Base-by-base conservation (phyloP, 2,113 vertebrate species). In the Xenopus borealis region DNA sequence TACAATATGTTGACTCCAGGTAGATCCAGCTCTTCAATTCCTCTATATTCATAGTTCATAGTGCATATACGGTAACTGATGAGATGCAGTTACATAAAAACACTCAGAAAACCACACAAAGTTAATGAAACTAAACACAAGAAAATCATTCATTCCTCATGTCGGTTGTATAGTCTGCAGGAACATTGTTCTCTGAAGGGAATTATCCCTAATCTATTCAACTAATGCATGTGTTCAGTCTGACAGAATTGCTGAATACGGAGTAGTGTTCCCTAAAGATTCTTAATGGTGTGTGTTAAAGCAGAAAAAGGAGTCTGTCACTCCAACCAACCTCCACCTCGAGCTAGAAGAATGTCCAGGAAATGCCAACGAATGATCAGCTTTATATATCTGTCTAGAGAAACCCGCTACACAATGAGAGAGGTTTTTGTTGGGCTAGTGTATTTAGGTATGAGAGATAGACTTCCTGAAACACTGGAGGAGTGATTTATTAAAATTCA, bases 271-370 rank as follows among this genome's bases (percentile, higher is more conserved):
- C 66, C 58, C 58, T 53, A 57, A 4, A 11, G 62, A 64, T 13
- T 8, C 11, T 44, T 20, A 19, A 0, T 0, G 40, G 40, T 2
- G 74, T 69, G 73, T 61, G 66, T 45, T 30, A 53, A 50, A 23
- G 50, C 50, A 76, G 66, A 76, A 63, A 62, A 52, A 13, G 58
- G 66, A 14, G 47, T 17, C 74, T 62, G 44, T 76, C 74, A 62
- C 45, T 76, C 61, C 47, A 50, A 18, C 33, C n/a, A 20, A 68
- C 19, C 72, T 67, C 58, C 63, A 62, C 73, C 65, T 52, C 44
- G 40, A 27, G 19, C 23, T n/a, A 46, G 62, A 70, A 76, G 74
- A 70, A 70, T 63, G 66, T 30, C 17, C 65, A 69, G 73, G 73
- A 75, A 75, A 75, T 69, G 73, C 65, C 73, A 75, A 20, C 18